Conservation (phyloP, 2,797 vertebrate genomes). For the Toxotes lorentzi region DNA sequence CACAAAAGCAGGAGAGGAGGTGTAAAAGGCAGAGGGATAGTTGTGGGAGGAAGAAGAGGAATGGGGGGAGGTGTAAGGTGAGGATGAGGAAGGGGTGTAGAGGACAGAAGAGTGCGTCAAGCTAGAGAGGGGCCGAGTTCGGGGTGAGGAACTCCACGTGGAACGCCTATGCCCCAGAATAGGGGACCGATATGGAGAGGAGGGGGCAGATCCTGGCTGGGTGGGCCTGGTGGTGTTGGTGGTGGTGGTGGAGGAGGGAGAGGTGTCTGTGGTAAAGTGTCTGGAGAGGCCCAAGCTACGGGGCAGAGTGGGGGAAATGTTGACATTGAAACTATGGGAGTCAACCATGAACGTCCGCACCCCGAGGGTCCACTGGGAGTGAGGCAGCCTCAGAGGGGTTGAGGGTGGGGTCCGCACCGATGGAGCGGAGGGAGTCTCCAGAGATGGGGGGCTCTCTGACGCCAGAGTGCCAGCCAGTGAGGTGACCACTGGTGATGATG, state of each 20-base stretch:
- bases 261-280: slow-evolving; percentile 63
- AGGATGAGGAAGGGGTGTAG: slow-evolving; percentile 54
- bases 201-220: slow-evolving; percentile 73
- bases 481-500: slow-evolving; percentile 32
- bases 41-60: slow-evolving; percentile 61
- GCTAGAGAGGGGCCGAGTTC: slow-evolving; percentile 77
- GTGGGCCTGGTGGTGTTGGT: slow-evolving; percentile 30
- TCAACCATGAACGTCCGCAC: slow-evolving; percentile 80
- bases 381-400: slow-evolving; percentile 68
- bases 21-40: slow-evolving; percentile 58
- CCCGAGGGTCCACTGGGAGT: slow-evolving; percentile 82
- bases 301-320: slow-evolving; percentile 54
- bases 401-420: slow-evolving; percentile 62
- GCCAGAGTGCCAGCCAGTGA: slow-evolving; percentile 36
- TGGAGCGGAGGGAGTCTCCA: slow-evolving; percentile 75
- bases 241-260: slow-evolving; percentile 38
- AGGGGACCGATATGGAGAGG: slow-evolving; percentile 78
- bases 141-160: slow-evolving; percentile 70
- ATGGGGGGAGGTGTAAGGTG: slow-evolving; percentile 59
- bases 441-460: slow-evolving; percentile 73
- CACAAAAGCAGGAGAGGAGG: slow-evolving; percentile 55
- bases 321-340: slow-evolving; percentile 75
- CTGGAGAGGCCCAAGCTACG: slow-evolving; percentile 63
- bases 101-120: slow-evolving; percentile 66
- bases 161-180: slow-evolving; percentile 67